Conservation (phyloP, 92 coral and sea anemone genomes). For the Umimayanthus kanabou region DNA sequence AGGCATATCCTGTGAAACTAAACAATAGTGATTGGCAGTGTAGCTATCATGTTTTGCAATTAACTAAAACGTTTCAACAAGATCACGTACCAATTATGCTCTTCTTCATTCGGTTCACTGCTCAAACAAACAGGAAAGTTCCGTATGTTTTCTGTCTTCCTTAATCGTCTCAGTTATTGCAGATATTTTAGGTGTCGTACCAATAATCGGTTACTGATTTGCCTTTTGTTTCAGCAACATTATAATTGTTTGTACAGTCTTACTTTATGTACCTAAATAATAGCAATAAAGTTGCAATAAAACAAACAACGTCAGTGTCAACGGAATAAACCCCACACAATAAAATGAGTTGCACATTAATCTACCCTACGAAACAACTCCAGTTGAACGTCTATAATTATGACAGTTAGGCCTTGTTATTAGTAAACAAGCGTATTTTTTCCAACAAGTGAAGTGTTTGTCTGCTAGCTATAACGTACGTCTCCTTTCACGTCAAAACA, state of each 20-base stretch:
- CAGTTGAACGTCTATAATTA: neutral
- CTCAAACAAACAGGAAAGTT: neutral
- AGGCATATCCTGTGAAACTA: neutral
- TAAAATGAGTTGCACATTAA: neutral
- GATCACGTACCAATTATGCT: neutral
- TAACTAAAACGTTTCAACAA: constrained; percentile 4
- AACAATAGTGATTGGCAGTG: neutral
- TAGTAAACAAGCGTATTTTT: neutral
- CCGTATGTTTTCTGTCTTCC: neutral
- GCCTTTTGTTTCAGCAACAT: too few relatives aligned
- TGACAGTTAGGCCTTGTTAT: neutral
- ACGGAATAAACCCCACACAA: too few relatives aligned
- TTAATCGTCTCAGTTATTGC: neutral
- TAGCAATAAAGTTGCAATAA: neutral
- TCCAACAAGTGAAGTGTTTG: neutral
- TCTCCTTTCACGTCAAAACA: neutral
- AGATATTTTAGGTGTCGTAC: too few relatives aligned
- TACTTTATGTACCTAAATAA: neutral
- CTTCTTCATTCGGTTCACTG: neutral
- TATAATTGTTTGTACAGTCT: too few relatives aligned
- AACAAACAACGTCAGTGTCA: neutral
- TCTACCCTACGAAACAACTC: neutral
- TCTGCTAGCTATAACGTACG: neutral
- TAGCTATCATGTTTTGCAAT: constrained; percentile 16
- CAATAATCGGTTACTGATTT: too few relatives aligned